phyloP scores from a whole-genome alignment of 2,797 vertebrate genomes.

The Amniataba percoides region DNA sequence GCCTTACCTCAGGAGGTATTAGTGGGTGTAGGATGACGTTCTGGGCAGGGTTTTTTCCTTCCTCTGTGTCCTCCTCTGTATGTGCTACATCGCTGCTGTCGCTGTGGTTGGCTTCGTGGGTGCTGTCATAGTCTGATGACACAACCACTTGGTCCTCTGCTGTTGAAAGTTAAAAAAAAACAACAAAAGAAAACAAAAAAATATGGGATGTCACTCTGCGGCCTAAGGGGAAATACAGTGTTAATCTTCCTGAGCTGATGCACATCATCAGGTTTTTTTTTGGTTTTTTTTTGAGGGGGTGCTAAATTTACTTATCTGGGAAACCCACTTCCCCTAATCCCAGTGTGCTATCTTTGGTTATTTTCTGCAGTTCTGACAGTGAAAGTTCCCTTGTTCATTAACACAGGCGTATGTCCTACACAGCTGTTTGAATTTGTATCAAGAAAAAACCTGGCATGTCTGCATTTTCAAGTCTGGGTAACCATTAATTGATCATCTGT shows the following conservation, averaged over 20 bases:
- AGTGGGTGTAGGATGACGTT: slow-evolving; percentile 83
- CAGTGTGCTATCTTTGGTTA: neutral
- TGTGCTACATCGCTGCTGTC: slow-evolving; percentile 94
- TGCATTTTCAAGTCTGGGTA: neutral
- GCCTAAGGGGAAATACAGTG: neutral
- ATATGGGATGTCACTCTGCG: slow-evolving; percentile 26
- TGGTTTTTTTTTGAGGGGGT: slow-evolving; percentile 5
- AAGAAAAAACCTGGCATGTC: neutral
- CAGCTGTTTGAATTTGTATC: neutral
- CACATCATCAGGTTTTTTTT: slow-evolving; percentile 15
- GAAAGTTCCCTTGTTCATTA: neutral
- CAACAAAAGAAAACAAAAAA: slow-evolving; percentile 42
- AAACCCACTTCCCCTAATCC: slow-evolving; percentile 21
- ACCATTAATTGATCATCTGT: neutral
- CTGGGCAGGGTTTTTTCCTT: slow-evolving; percentile 83
- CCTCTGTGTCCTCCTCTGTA: slow-evolving; percentile 89
- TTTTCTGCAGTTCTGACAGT: slow-evolving; percentile 11
- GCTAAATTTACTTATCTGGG: slow-evolving; percentile 10
- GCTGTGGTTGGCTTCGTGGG: slow-evolving; percentile 94
- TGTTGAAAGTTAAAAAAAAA: slow-evolving; percentile 5
- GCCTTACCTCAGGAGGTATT: slow-evolving; percentile 83
- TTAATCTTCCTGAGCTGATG: slow-evolving; percentile 31
- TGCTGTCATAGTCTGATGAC: slow-evolving; percentile 94
- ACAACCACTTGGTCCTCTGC: slow-evolving; percentile 89
- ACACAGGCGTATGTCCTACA: neutral